Evolutionary conservation across 2,113 vertebrate species (phyloP).

Genomic region (Scopus umbretta): DNA sequence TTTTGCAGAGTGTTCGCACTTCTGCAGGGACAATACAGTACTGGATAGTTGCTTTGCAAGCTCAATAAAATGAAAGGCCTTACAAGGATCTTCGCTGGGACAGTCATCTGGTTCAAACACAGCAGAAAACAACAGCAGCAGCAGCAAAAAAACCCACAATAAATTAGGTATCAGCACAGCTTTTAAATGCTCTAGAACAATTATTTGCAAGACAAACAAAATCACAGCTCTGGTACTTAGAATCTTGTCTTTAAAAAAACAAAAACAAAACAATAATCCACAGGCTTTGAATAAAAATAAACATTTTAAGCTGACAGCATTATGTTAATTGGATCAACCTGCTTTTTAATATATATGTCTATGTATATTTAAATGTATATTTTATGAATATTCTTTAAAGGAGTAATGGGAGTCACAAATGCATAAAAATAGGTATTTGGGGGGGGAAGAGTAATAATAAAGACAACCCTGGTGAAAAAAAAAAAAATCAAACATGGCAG

Average conservation of each 20-base stretch:
- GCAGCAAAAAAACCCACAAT: not conserved
- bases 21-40: slow-evolving; percentile 64
- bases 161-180: slow-evolving; percentile 50
- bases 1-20: slow-evolving; percentile 16
- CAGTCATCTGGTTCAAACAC: slow-evolving; percentile 39
- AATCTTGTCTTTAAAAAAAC: not conserved
- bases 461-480: not conserved
- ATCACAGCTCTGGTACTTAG: slow-evolving; percentile 21
- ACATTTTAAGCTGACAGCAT: slow-evolving; percentile 36
- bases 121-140: slow-evolving; percentile 14
- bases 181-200: slow-evolving; percentile 28
- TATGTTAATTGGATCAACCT: not conserved
- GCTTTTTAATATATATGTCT: not conserved
- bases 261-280: not conserved
- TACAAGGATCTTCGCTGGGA: slow-evolving; percentile 8
- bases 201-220: not conserved
- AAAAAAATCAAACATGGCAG: not conserved
- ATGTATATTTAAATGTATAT: slow-evolving; percentile 36
- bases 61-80: slow-evolving; percentile 40
- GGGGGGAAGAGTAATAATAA: not conserved
- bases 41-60: slow-evolving; percentile 49
- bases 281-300: slow-evolving; percentile 47
- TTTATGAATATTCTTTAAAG: slow-evolving; percentile 34
- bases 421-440: slow-evolving; percentile 63
- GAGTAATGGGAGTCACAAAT: slow-evolving; percentile 45